Conservation (phyloP, 2,888 invertebrate species). For the Parnassius smintheus region DNA sequence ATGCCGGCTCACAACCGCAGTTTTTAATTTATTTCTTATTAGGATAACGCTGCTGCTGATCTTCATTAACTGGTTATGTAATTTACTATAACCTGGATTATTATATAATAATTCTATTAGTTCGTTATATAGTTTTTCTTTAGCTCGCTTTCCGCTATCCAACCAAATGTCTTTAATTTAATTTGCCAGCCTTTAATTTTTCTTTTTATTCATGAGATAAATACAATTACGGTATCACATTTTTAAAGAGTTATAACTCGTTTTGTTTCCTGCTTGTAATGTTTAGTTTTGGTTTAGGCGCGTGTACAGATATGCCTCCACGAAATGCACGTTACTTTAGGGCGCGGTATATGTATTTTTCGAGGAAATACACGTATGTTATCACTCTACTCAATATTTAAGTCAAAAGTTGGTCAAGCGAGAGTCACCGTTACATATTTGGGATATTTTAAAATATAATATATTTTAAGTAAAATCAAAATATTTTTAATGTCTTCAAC, state of each 20-base stretch:
- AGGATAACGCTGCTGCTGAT: no score
- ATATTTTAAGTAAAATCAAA: neutral
- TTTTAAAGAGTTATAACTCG: neutral
- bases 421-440: conserved; percentile 7
- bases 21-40: no score
- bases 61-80: no score
- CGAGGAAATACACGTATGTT: conserved; percentile 22
- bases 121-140: no score
- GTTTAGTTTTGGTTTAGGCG: conserved; percentile 22
- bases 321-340: conserved; percentile 7
- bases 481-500: neutral
- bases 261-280: conserved; percentile 22
- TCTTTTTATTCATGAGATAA: neutral
- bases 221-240: no score
- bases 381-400: conserved; percentile 19
- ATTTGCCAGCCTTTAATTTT: neutral
- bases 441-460: conserved; percentile 1
- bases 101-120: no score
- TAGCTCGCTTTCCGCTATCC: no score
- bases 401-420: conserved; percentile 14
- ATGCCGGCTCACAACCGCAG: no score
- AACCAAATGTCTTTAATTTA: no score
- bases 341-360: conserved; percentile 27
- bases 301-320: conserved; percentile 10
- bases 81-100: no score